Percentiles rank a stretch among this genome's conserved stretches.
Conservation (phyloP, 2,113 vertebrate species). For the Pelmatolapia mariae region DNA sequence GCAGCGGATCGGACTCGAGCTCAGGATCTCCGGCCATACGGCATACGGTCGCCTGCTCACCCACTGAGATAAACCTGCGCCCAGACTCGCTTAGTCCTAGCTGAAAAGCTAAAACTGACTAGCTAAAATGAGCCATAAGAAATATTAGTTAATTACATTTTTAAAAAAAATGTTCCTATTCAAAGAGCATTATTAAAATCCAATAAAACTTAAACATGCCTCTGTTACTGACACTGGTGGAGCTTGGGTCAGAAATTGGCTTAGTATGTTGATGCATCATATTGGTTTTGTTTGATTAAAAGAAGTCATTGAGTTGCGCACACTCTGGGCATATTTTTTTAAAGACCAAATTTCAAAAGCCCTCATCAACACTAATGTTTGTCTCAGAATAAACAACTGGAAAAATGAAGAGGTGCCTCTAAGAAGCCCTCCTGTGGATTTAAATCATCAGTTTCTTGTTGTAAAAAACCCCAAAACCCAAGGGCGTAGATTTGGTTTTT, state of each 20-base stretch:
- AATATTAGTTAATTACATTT: neutral
- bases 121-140: neutral
- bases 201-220: neutral
- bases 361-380: neutral
- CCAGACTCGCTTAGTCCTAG: neutral
- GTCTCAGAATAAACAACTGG: neutral
- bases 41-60: neutral
- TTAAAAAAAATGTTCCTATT: neutral
- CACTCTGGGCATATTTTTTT: neutral
- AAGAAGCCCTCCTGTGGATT: neutral
- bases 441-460: neutral
- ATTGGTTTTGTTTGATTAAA: neutral
- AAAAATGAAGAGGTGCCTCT: neutral
- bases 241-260: neutral
- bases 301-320: rapidly evolving
- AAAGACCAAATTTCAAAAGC: neutral
- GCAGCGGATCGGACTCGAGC: neutral
- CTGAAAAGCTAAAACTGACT: neutral
- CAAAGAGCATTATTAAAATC: neutral
- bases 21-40: neutral
- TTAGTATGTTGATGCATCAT: neutral
- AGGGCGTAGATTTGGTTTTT: neutral
- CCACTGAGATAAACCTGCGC: neutral
- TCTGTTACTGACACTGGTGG: neutral
- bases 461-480: neutral